phyloP scores from a whole-genome alignment of 2,797 vertebrate species.

The Darevskia mixta region DNA sequence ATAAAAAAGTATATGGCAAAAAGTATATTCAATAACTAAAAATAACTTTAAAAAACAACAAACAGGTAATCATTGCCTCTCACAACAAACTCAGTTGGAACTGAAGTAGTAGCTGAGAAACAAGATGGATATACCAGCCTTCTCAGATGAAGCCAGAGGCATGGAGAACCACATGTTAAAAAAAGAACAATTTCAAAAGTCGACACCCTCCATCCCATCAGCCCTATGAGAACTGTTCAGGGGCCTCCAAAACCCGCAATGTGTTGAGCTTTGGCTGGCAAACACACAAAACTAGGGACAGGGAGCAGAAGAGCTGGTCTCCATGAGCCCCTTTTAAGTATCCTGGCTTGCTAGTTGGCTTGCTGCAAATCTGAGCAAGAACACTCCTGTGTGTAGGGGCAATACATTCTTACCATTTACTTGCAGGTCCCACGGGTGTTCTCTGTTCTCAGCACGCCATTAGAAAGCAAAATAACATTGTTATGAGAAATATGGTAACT shows the following conservation, averaged over 20 bases:
- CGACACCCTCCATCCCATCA: too few relatives aligned
- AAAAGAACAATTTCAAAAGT: too few relatives aligned
- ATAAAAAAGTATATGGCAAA: too few relatives aligned
- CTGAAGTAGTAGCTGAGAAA: neutral
- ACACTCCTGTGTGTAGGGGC: neutral
- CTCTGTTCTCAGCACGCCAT: neutral
- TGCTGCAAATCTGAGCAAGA: neutral
- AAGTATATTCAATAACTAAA: neutral
- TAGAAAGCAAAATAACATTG: constrained; percentile 17
- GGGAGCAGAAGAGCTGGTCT: neutral
- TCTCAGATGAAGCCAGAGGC: neutral
- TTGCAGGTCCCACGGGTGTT: neutral
- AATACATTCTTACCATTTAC: neutral
- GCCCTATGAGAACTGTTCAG: neutral
- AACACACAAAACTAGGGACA: neutral
- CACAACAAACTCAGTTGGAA: neutral
- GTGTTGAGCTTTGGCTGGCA: neutral
- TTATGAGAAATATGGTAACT: constrained; percentile 25
- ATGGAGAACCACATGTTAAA: neutral
- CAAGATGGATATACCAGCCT: neutral
- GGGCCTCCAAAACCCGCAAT: neutral
- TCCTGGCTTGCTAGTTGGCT: neutral
- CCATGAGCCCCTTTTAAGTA: neutral
- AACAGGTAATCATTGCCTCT: neutral
- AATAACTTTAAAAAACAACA: neutral